phyloP scores from a whole-genome alignment of 2,888 invertebrate species.

The Penaeus monodon region DNA sequence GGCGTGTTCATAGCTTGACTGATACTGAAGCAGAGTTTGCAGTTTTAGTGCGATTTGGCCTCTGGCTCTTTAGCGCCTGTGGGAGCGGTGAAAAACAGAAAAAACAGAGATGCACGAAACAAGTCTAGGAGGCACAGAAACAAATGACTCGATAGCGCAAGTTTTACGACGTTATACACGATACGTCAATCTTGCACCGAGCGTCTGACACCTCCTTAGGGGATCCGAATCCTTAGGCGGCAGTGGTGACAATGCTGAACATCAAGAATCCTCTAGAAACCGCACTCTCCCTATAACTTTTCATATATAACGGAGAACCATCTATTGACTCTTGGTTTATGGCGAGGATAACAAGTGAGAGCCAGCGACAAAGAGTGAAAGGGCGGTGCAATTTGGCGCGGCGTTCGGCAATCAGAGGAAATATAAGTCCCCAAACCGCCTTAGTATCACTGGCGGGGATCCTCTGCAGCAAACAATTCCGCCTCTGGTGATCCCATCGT shows the following conservation, averaged over 20 bases:
- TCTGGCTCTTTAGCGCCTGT: constrained; percentile 30
- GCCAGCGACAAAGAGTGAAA: constrained; percentile 14
- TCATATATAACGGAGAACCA: too few relatives aligned
- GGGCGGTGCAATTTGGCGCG: background rate
- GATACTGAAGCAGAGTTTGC: constrained; percentile 43
- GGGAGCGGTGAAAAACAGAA: background rate
- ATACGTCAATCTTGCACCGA: constrained; percentile 21
- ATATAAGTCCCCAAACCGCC: too few relatives aligned
- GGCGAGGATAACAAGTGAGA: background rate
- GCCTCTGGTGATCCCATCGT: constrained; percentile 14
- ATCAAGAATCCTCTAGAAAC: background rate
- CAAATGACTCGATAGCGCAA: too few relatives aligned
- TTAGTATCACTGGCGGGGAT: constrained; percentile 15
- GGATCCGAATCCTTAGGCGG: constrained; percentile 13
- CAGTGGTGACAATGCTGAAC: background rate
- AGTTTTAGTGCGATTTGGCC: constrained; percentile 28
- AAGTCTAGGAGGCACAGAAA: too few relatives aligned
- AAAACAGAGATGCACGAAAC: background rate
- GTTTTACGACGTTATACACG: background rate
- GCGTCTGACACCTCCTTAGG: constrained; percentile 23
- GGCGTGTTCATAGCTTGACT: constrained; percentile 52
- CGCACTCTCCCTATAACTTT: too few relatives aligned
- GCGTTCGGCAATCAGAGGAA: background rate
- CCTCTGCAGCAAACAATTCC: constrained; percentile 18
- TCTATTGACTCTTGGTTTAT: too few relatives aligned